A percentile compares a stretch with the other conserved stretches of the same genome.
phyloP scores from a whole-genome alignment of 1,140 invertebrate genomes.

The Drosophila kohkoa region DNA sequence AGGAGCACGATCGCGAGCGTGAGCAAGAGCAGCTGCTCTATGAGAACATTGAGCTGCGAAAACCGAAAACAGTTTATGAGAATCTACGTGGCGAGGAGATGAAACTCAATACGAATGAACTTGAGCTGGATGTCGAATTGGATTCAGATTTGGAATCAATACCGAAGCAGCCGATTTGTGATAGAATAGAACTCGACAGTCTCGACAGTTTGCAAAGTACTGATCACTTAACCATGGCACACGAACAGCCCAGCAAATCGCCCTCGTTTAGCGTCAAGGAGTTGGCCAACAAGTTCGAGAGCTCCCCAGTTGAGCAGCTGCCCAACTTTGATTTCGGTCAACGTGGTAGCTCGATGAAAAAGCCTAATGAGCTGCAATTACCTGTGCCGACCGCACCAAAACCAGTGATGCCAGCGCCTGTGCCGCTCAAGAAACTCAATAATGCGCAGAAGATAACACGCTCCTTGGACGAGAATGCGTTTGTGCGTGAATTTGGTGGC shows the following conservation, averaged over 20 bases:
- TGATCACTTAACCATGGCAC: constrained; percentile 66
- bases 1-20: constrained; percentile 7
- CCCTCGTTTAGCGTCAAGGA: constrained; percentile 86
- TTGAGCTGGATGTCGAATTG: constrained; percentile 28
- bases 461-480: constrained; percentile 90
- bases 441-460: constrained; percentile 88
- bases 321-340: constrained; percentile 78
- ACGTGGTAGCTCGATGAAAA: constrained; percentile 69
- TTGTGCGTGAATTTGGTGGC: constrained; percentile 87
- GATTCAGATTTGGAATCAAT: constrained; percentile 25
- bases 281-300: constrained; percentile 86
- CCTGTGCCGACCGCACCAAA: constrained; percentile 31
- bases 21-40: constrained; percentile 62
- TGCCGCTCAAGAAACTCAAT: constrained; percentile 84
- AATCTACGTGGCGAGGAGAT: constrained; percentile 85
- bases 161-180: constrained; percentile 44
- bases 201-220: constrained; percentile 67
- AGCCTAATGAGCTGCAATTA: constrained; percentile 66
- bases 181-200: constrained; percentile 77
- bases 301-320: constrained; percentile 85
- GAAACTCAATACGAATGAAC: constrained; percentile 60
- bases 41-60: constrained; percentile 84
- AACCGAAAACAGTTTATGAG: constrained; percentile 85
- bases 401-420: constrained; percentile 54
- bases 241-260: constrained; percentile 65